Conservation (phyloP, 2,113 vertebrate species). For the Gambusia holbrooki region DNA sequence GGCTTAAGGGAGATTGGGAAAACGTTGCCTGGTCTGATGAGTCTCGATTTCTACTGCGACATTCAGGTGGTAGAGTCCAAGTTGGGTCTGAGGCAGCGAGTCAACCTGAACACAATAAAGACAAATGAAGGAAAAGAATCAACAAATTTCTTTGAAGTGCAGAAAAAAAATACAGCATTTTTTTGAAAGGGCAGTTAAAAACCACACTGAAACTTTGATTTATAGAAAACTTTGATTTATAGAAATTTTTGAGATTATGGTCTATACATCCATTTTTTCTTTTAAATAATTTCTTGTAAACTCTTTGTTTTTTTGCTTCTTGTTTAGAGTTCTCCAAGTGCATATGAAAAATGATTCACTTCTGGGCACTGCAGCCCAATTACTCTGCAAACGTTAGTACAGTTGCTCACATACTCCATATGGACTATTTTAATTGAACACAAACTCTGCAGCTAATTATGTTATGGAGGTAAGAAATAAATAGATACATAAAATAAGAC, state of each 20-base stretch:
- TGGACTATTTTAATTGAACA: not conserved
- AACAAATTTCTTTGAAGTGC: too few species aligned
- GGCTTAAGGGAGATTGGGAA: too few species aligned
- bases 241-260: not conserved
- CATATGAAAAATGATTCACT: not conserved
- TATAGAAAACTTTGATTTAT: not conserved
- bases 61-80: too few species aligned
- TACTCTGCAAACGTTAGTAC: not conserved
- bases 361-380: not conserved
- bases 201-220: too few species aligned
- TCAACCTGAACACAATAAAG: too few species aligned
- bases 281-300: not conserved
- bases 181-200: too few species aligned
- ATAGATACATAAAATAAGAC: not conserved
- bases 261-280: not conserved
- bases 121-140: too few species aligned
- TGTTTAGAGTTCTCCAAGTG: not conserved
- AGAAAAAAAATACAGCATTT: too few species aligned
- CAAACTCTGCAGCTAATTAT: not conserved
- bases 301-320: not conserved
- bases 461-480: not conserved
- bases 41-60: too few species aligned
- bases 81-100: too few species aligned
- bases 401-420: not conserved
- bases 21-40: too few species aligned